A percentile compares a stretch with the other conserved stretches of the same genome.
Evolutionary conservation across 2,113 vertebrate genomes (phyloP).

Genomic region (Enhydra lutris): DNA sequence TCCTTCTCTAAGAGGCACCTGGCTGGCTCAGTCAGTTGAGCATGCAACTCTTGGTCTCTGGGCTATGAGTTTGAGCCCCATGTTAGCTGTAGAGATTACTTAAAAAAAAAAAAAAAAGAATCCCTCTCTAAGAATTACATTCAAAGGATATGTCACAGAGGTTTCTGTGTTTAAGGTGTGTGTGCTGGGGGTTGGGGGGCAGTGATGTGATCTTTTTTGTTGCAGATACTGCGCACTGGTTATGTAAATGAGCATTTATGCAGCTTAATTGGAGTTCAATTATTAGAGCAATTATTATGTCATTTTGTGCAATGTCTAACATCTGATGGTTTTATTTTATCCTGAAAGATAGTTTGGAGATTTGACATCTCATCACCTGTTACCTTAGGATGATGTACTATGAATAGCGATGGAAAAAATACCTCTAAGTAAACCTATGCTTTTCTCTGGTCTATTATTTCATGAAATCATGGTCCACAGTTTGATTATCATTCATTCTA

Average conservation of each 20-base stretch:
- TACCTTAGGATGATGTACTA: neutral
- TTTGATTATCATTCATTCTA: constrained; percentile 12
- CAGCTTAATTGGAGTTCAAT: neutral
- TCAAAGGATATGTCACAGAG: neutral
- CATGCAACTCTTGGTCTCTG: neutral
- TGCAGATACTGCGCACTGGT: neutral
- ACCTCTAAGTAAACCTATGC: neutral
- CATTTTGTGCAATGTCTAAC: neutral
- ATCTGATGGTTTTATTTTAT: constrained; percentile 27
- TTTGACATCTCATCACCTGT: constrained; percentile 25
- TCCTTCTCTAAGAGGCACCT: neutral
- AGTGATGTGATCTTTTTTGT: neutral
- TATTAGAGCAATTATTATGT: constrained; percentile 1
- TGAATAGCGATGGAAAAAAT: neutral
- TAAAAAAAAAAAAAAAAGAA: neutral
- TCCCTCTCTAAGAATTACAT: neutral
- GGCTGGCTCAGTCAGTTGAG: neutral
- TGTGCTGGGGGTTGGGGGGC: neutral
- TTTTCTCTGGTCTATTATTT: neutral
- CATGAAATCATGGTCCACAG: neutral
- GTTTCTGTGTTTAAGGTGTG: neutral
- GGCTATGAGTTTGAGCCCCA: neutral
- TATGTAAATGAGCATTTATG: neutral
- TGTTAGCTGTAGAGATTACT: neutral
- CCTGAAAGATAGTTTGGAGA: neutral